phyloP scores from a whole-genome alignment of 1,140 invertebrate genomes.

The Arctopsyche grandis region DNA sequence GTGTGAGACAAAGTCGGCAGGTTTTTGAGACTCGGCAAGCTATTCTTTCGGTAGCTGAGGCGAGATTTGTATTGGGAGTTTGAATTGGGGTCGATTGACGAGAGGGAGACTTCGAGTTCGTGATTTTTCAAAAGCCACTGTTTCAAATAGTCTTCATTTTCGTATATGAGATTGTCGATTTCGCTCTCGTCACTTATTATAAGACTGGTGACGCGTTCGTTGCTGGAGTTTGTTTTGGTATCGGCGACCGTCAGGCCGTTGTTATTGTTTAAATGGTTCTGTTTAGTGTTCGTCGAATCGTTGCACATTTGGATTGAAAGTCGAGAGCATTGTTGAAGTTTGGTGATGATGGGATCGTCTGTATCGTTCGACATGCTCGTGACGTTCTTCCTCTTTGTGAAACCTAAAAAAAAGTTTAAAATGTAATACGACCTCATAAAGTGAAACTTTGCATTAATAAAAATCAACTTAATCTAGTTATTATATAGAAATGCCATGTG shows the following conservation, averaged over 20 bases:
- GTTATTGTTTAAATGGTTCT: not conserved
- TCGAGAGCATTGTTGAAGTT: constrained; percentile 40
- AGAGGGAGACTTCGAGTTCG: constrained; percentile 62
- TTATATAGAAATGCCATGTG: constrained; percentile 17
- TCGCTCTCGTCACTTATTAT: constrained; percentile 33
- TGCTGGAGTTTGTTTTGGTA: not conserved
- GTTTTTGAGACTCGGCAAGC: not conserved
- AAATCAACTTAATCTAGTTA: not conserved
- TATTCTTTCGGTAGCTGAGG: not conserved
- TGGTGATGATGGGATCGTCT: constrained; percentile 36
- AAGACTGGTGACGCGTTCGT: constrained; percentile 8
- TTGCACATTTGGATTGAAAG: constrained; percentile 43
- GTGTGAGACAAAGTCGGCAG: not conserved
- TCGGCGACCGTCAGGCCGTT: not conserved
- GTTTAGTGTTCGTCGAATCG: not conserved
- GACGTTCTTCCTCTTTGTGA: not conserved
- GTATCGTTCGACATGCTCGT: not conserved
- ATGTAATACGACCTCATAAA: not conserved
- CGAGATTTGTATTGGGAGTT: not conserved
- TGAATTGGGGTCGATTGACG: not conserved
- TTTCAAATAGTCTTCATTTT: constrained; percentile 63
- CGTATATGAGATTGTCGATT: constrained; percentile 45
- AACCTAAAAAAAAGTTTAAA: constrained; percentile 38
- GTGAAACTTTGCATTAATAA: not conserved
- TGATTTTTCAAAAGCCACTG: constrained; percentile 65